These are phyloP conservation scores for Nasonia giraulti DNA, from an alignment of 1,140 invertebrate genomes.

Conservation along the genomic window DNA sequence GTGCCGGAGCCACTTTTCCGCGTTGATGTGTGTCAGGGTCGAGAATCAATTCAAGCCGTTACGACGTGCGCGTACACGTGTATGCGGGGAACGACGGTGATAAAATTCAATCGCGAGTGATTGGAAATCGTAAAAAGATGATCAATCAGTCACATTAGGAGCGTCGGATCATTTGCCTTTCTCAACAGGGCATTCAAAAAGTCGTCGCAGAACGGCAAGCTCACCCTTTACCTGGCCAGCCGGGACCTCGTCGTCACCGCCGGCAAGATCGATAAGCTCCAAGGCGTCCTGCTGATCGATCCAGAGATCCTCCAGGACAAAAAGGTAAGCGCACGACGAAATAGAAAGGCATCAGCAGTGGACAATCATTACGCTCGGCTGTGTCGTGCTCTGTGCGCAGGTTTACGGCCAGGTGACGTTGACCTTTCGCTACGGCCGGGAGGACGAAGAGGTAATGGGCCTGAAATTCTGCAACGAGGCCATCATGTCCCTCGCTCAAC, in stretches of 20 bases:
- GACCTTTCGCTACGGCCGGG: slow-evolving; percentile 91
- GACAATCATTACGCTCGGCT: no score
- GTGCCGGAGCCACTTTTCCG: no score
- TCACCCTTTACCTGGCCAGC: slow-evolving; percentile 86
- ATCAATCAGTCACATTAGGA: no score
- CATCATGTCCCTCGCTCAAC: slow-evolving; percentile 88
- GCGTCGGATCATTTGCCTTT: no score
- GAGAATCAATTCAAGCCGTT: no score
- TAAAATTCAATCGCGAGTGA: no score
- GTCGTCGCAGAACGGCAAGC: slow-evolving; percentile 86
- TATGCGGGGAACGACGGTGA: no score
- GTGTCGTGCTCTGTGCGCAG: slow-evolving; percentile 60
- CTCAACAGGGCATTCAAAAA: slow-evolving; percentile 77
- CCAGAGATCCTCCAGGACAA: slow-evolving; percentile 83
- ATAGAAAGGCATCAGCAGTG: no score
- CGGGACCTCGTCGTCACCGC: slow-evolving; percentile 85
- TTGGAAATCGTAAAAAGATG: no score
- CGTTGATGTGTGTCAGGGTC: no score
- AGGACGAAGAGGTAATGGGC: slow-evolving; percentile 95
- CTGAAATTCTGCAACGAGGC: slow-evolving; percentile 94
- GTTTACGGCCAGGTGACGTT: slow-evolving; percentile 89
- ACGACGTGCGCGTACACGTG: no score
- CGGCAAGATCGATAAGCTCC: slow-evolving; percentile 82
- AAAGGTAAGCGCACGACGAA: slow-evolving; percentile 73
- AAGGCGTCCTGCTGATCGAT: slow-evolving; percentile 87